phyloP scores from a whole-genome alignment of 30 jellyfish, hydroid and myxozoan species.

The Aurelia sp. region DNA sequence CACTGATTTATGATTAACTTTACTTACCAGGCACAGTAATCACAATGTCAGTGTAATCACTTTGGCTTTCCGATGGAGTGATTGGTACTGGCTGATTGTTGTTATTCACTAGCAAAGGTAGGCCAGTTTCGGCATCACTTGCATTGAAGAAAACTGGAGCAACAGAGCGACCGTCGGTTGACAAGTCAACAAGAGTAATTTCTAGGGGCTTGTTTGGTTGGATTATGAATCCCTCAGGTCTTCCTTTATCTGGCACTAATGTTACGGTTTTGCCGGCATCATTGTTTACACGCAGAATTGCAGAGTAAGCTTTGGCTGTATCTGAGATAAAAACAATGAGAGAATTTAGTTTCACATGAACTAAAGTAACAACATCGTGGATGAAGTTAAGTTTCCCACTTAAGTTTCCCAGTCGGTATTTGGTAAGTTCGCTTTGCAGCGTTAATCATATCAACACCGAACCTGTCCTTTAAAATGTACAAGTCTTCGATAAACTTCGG shows the following conservation, averaged over 20 bases:
- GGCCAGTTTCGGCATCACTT: slow-evolving; percentile 87
- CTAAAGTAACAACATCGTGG: too few relatives aligned
- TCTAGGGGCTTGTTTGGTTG: slow-evolving; percentile 83
- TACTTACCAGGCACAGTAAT: slow-evolving; percentile 87
- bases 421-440: too few relatives aligned
- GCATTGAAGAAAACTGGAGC: slow-evolving; percentile 92
- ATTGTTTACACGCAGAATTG: slow-evolving; percentile 83
- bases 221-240: slow-evolving; percentile 85
- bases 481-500: too few relatives aligned
- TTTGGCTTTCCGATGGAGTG: slow-evolving; percentile 84
- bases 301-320: slow-evolving; percentile 91
- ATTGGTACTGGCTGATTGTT: slow-evolving; percentile 72
- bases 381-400: too few relatives aligned
- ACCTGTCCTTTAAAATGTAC: too few relatives aligned
- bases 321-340: slow-evolving; percentile 27
- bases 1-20: slow-evolving; percentile 21
- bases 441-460: too few relatives aligned
- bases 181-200: slow-evolving; percentile 89
- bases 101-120: slow-evolving; percentile 78
- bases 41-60: slow-evolving; percentile 89
- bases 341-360: too few relatives aligned
- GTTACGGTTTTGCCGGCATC: slow-evolving; percentile 81
- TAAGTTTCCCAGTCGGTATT: too few relatives aligned
- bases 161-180: slow-evolving; percentile 95
- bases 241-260: slow-evolving; percentile 92